Evolutionary conservation across 2,797 vertebrate genomes (phyloP), one percentile per base, ranked within the genome.

Genomic region (Melanotaenia nigrans): DNA sequence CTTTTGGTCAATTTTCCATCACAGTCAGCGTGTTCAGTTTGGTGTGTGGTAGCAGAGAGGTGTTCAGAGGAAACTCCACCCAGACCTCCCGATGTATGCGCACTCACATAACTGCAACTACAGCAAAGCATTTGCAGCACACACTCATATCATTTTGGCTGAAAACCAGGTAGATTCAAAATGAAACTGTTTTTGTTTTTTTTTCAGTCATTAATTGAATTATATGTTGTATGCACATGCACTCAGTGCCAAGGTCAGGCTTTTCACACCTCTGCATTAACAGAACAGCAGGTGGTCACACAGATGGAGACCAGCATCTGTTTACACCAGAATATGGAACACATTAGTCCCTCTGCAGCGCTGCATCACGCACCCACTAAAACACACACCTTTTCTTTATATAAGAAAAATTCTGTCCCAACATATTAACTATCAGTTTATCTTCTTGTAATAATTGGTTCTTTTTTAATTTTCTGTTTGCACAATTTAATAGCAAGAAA

Each of bases 251-350:
- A 85, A 87, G 89, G 90, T 89, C 88, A 77, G 40, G 53, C 85
- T 72, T 76, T 82, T 88, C 73, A 78, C 89, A 84, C 85, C 82
- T 87, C 75, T 71, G 67, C 58, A 78, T 75, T 63, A 49, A 74
- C 78, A 58, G 71, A 79, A 78, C 80, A 83, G 88, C 88, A 91
- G 87, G 90, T 89, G 87, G 82, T 25, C 35, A 3, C 71, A 49
- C 87, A 90, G 84, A 88, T 84, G 85, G 87, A 80, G 75, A 61
- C 49, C 3, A 42, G 73, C 61, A 61, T 87, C 65, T 83, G 73
- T 57, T 85, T 83, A 83, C 87, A 67, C 73, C 78, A 69, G 80
- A 82, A 82, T 68, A 68, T 87, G 76, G 61, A 87, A 70, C 51
- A 71, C 75, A 80, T 89, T 80, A 82, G 71, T 69, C 51, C 22